Evolutionary conservation across 2,113 vertebrate species (phyloP).

Genomic region (Petroica traversi): DNA sequence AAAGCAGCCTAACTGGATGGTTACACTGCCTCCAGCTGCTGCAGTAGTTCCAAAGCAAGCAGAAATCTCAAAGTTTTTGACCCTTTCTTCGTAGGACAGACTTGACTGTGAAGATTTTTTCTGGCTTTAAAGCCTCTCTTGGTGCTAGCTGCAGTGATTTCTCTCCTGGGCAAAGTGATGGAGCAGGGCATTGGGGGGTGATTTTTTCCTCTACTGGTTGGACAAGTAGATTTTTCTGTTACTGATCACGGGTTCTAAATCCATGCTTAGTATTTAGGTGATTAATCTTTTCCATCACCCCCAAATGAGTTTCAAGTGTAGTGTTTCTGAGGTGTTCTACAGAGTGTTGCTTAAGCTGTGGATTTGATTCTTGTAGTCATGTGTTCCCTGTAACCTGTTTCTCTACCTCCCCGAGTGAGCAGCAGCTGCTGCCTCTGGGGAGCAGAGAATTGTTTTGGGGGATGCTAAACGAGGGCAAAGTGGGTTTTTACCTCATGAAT

Average conservation of each 20-base stretch:
- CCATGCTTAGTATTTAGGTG: not conserved
- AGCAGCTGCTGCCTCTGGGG: not conserved
- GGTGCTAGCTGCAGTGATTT: not conserved
- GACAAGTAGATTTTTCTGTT: not conserved
- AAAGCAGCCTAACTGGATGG: not conserved
- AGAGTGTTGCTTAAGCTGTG: not conserved
- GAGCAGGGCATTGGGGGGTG: rapidly evolving
- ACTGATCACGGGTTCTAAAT: not conserved
- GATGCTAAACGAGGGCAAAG: not conserved
- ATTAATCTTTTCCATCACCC: not conserved
- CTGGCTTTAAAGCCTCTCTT: not conserved
- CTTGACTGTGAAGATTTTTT: not conserved
- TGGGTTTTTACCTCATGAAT: not conserved
- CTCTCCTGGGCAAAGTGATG: not conserved
- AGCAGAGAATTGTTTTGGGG: not conserved
- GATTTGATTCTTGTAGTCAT: not conserved
- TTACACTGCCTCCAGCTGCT: not conserved
- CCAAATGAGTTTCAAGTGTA: not conserved
- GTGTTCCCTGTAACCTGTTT: not conserved
- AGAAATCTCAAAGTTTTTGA: not conserved
- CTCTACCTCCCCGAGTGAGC: not conserved
- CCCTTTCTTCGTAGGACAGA: not conserved
- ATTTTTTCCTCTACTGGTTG: not conserved
- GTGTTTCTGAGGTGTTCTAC: not conserved
- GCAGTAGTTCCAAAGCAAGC: not conserved